phyloP scores from a whole-genome alignment of 2,797 vertebrate genomes.

The Florisuga fusca region DNA sequence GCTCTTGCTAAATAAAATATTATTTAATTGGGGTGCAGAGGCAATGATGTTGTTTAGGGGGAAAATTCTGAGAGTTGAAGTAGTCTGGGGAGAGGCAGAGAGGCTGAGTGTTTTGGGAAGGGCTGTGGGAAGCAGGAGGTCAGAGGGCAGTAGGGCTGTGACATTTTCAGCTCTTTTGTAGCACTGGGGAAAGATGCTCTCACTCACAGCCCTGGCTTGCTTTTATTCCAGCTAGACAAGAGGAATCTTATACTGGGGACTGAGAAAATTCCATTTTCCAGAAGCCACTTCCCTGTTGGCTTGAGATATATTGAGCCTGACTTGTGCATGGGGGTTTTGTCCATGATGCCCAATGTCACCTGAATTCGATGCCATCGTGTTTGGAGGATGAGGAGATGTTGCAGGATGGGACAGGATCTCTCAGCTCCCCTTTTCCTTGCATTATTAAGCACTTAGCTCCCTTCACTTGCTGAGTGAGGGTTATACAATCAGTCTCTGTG shows the following conservation, averaged over 20 bases:
- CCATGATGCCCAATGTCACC: not conserved
- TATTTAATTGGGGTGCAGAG: not conserved
- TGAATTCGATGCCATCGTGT: not conserved
- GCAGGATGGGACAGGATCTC: not conserved
- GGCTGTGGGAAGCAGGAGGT: not conserved
- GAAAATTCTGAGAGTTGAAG: not conserved
- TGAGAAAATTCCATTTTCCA: not conserved
- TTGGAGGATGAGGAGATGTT: not conserved
- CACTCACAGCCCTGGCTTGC: not conserved
- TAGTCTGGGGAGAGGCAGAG: not conserved
- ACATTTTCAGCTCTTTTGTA: not conserved
- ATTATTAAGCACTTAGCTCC: conserved; percentile 32
- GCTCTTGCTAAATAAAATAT: not conserved
- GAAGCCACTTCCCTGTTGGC: not conserved
- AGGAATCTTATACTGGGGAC: not conserved
- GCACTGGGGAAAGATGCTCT: not conserved
- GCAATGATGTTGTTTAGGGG: not conserved
- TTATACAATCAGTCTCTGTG: not conserved
- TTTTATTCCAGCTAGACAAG: not conserved
- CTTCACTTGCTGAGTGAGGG: not conserved
- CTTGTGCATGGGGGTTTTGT: not conserved
- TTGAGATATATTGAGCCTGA: not conserved
- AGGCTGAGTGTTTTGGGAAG: not conserved
- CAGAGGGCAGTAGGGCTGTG: not conserved
- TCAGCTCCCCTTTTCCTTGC: not conserved